Percentiles rank a stretch among this genome's conserved stretches.
phyloP scores from a whole-genome alignment of 2,797 vertebrate genomes.

The Myiothlypis chrysogaster region DNA sequence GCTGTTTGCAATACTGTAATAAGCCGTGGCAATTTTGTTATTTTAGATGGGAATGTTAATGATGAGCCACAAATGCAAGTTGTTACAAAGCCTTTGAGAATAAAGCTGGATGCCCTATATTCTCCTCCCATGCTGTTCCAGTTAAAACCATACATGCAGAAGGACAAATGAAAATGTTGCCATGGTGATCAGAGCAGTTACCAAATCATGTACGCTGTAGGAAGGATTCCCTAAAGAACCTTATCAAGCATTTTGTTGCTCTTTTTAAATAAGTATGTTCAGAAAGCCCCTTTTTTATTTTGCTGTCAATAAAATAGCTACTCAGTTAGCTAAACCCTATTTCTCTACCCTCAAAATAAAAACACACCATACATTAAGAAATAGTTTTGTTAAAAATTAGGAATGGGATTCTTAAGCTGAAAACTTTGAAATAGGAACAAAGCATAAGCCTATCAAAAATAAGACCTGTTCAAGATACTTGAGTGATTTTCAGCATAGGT shows the following conservation, averaged over 20 bases:
- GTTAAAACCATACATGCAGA: constrained; percentile 29
- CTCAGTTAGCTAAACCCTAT: background rate
- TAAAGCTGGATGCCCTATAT: constrained; percentile 43
- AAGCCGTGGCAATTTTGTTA: background rate
- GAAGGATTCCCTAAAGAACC: constrained; percentile 59
- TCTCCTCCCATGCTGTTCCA: constrained; percentile 22
- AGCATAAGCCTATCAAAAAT: background rate
- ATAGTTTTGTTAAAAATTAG: background rate
- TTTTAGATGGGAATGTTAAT: constrained; percentile 24
- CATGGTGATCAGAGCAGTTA: constrained; percentile 35
- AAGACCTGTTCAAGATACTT: background rate
- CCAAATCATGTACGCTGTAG: constrained; percentile 25
- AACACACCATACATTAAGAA: background rate
- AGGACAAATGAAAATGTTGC: constrained; percentile 50
- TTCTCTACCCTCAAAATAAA: background rate
- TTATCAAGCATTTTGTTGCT: constrained; percentile 43
- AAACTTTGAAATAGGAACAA: background rate
- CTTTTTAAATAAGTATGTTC: constrained; percentile 29
- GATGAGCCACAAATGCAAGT: constrained; percentile 31
- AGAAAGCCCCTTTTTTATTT: constrained; percentile 25
- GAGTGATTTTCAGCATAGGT: background rate
- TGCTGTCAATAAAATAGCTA: background rate
- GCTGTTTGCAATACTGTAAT: background rate
- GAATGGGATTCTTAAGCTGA: background rate
- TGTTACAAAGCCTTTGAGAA: constrained; percentile 50